phyloP scores from a whole-genome alignment of 2,113 vertebrate species.

The Sceloporus tristichus region DNA sequence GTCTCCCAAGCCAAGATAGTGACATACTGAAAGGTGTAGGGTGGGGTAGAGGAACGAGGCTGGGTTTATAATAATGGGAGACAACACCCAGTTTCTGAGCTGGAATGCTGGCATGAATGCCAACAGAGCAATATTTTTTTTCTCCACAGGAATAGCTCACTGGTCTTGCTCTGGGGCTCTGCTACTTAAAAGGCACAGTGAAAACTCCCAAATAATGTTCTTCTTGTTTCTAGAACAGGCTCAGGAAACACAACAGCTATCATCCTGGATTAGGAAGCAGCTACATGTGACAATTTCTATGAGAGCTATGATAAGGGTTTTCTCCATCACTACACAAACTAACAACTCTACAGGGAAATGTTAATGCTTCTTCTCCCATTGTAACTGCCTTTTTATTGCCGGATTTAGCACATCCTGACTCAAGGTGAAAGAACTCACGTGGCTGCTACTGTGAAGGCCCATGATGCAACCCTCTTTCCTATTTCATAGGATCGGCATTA shows the following conservation, averaged over 20 bases:
- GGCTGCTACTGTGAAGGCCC: conserved; percentile 11
- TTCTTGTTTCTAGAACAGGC: conserved; percentile 10
- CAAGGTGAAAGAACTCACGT: conserved; percentile 6
- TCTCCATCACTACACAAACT: background rate
- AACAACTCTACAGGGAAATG: background rate
- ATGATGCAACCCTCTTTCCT: conserved; percentile 19
- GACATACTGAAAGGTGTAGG: background rate
- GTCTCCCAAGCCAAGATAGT: background rate
- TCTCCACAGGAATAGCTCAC: conserved; percentile 7
- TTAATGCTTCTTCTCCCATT: background rate
- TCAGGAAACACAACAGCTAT: background rate
- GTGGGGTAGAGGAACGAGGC: background rate
- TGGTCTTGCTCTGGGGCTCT: conserved; percentile 17
- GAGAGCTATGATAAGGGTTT: background rate
- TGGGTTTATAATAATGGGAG: conserved; percentile 21
- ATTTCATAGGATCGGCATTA: conserved; percentile 28
- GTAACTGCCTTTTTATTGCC: background rate
- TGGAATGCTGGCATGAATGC: conserved; percentile 33
- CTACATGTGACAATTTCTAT: background rate
- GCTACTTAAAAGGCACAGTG: conserved; percentile 12
- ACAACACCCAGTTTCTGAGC: conserved; percentile 33
- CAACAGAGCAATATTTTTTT: conserved; percentile 3
- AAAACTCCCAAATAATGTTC: conserved; percentile 10
- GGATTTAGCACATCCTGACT: background rate
- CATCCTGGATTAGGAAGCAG: conserved; percentile 3